Evolutionary conservation across 2,888 invertebrate genomes (phyloP).

Genomic region (Tinea pellionella): DNA sequence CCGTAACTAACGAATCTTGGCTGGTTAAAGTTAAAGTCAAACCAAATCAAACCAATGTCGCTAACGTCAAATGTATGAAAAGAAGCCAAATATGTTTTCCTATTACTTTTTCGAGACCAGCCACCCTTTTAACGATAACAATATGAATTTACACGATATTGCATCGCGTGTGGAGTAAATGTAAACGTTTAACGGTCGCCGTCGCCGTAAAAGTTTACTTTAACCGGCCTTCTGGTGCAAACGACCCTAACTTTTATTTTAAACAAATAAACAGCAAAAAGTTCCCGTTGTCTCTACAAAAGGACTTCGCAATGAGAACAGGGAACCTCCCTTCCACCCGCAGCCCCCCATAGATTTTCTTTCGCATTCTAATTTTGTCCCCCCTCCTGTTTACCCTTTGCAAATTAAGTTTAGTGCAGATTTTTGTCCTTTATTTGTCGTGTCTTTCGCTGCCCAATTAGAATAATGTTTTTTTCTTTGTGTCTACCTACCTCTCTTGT

Average conservation of each 20-base stretch:
- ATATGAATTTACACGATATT: no score
- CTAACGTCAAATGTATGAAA: no score
- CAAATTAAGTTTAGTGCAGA: constrained; percentile 2
- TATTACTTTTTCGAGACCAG: no score
- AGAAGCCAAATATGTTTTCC: no score
- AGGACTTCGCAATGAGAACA: neutral
- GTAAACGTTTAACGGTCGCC: no score
- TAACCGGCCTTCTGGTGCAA: no score
- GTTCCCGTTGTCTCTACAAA: neutral
- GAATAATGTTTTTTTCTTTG: neutral
- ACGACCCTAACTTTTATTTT: neutral
- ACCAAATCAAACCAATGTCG: no score
- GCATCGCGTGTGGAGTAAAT: no score
- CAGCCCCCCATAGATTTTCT: neutral
- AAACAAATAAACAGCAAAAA: neutral
- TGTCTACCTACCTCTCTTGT: neutral
- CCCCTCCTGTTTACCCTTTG: neutral
- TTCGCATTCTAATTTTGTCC: neutral
- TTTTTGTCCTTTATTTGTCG: neutral
- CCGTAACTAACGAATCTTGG: no score
- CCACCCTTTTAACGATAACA: no score
- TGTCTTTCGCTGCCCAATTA: constrained; percentile 1
- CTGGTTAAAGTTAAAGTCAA: no score
- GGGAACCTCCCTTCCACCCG: neutral
- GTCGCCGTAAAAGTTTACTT: no score